Base-by-base conservation (phyloP, 2,113 vertebrate species). In the Sinocyclocheilus rhinocerous region DNA sequence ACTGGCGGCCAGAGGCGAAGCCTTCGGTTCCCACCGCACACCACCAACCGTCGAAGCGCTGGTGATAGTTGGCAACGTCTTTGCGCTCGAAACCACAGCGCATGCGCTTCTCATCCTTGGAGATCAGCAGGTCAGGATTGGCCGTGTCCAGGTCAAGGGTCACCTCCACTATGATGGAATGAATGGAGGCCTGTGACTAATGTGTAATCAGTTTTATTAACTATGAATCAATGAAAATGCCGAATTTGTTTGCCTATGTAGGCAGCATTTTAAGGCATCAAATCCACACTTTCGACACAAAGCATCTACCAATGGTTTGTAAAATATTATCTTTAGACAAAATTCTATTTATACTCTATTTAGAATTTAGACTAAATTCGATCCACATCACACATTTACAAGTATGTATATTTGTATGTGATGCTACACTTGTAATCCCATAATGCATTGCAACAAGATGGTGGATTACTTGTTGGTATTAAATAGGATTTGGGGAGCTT, bases 51-150 rank as follows among this genome's bases (percentile, higher is more conserved):
- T 96, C 93, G 4, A 95, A 95, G 85, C 95, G 94, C 45, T 94
- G 91, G 90, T 95, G 95, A 85, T 88, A 92, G 91, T 96, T 95
- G 59, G 94, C 90, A 67, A 95, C 70, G 0, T 95, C 94, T 90
- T 96, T 96, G 22, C 95, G 93, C 29, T 96, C 89, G 18, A 95
- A 96, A 79, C 96, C 97, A 18, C 97, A 97, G 11, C 96, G 93
- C 90, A 99, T 97, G 0, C 79, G 95, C 93, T 96, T 97, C 29
- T 97, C 95, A 52, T 97, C 96, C 0, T 91, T 85, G 0, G 97
- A 97, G 77, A 99, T 96, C 87, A 98, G 91, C 65, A 98, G 93
- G 81, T 95, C 94, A 2, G 95, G 95, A 84, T 96, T 96, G 50
- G 95, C 95, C 0, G 95, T 92, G 89, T 96, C 94, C 89, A 92